Evolutionary conservation across 2,113 vertebrate genomes (phyloP), one percentile per base, ranked within the genome.

Genomic region (Bagarius yarrelli): DNA sequence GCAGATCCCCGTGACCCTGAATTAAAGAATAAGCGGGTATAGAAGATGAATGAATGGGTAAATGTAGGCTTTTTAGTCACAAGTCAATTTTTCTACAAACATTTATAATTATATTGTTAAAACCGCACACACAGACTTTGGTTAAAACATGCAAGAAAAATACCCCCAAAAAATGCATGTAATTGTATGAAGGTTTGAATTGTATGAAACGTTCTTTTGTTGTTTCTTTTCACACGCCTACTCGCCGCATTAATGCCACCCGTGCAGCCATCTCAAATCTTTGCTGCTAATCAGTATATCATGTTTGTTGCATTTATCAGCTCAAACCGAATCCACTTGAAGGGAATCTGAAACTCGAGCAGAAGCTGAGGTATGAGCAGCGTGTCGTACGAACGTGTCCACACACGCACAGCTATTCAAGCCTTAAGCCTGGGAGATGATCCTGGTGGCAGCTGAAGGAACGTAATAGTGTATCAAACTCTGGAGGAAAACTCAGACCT

Each of bases 351-450:
- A 56, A 53, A 56, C 60, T 30, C 14, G n/a, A 57, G 32, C 13
- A 11, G 6, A 19, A 71, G n/a, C 6, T 2, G 47, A 61, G 23
- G 13, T 36, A 47, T 72, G 56, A 61, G 40, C 23, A n/a, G 25
- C 25, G 70, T 80, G 53, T 36, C 11, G 2, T 61, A 71, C 3
- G 1, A 60, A 30, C 81, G 21, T 77, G 74, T 69, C 15, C 57
- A 40, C 36, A 70, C 81, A 82, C 32, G 73, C 52, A 50, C 21
- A 25, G 59, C 52, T 76, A 67, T 76, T 81, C 60, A 18, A 25
- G 32, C 21, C 30, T 76, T 82, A 82, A 82, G 69, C 80, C 34
- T 11, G 36, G 64, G 53, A 70, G 55, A 77, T 82, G 25, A 66
- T 81, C 14, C 63, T 15, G 44, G n/a, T 44, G 47, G 60, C 70